A percentile compares a stretch with the other conserved stretches of the same genome.
These are phyloP conservation scores for Bufotes viridis DNA, from an alignment of 2,797 vertebrate species.

Conservation along the genomic window DNA sequence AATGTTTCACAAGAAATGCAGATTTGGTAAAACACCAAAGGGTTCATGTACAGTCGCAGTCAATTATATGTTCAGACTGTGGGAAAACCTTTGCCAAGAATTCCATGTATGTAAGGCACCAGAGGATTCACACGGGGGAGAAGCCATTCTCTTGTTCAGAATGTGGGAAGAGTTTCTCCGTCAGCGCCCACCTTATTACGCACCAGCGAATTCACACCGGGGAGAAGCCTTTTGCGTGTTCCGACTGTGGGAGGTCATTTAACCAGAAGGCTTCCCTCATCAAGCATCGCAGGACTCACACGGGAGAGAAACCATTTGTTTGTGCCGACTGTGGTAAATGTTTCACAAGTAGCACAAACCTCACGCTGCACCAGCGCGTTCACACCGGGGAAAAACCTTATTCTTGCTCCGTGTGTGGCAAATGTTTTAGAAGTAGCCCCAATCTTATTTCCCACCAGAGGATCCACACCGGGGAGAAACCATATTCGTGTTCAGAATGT, in stretches of 20 bases:
- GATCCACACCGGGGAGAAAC: constrained; percentile 63
- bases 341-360: constrained; percentile 46
- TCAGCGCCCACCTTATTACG: constrained; percentile 67
- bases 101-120: constrained; percentile 73
- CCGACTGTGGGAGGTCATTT: constrained; percentile 70
- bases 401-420: constrained; percentile 33
- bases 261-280: constrained; percentile 68
- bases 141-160: constrained; percentile 64
- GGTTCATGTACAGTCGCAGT: constrained; percentile 69
- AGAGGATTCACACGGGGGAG: constrained; percentile 73
- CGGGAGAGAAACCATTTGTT: constrained; percentile 55
- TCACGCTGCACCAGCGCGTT: constrained; percentile 33
- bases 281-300: constrained; percentile 68
- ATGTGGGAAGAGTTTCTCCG: constrained; percentile 67
- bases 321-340: constrained; percentile 53
- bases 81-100: constrained; percentile 73
- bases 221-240: constrained; percentile 70
- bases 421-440: constrained; percentile 37
- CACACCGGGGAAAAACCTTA: constrained; percentile 30
- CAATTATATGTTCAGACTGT: constrained; percentile 62
- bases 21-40: constrained; percentile 66
- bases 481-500: constrained; percentile 59
- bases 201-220: constrained; percentile 69
- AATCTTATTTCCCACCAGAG: constrained; percentile 59
- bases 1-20: constrained; percentile 66